Evolutionary conservation across 2,797 vertebrate species (phyloP), one percentile per base, ranked within the genome.

Genomic region (Cuculus canorus): DNA sequence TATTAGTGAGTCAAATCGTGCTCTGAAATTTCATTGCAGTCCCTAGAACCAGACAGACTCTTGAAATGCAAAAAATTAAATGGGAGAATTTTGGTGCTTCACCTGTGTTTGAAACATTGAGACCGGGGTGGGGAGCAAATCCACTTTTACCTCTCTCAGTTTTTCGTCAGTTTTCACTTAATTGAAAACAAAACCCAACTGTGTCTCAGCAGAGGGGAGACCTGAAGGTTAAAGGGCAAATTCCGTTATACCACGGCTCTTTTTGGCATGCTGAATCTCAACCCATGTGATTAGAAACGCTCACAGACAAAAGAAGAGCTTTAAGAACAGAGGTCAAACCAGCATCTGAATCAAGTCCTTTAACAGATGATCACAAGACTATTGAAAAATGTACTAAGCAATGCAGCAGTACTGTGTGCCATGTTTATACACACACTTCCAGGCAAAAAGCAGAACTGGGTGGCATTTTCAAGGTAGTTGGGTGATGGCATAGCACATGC

Each of bases 171-270:
- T 87, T 93, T 96, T 89, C 93, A 69, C 92, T 94, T 93, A 96
- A 95, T 95, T 90, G 95, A 96, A 96, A 97, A 97, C 95, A 96
- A 95, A 96, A 97, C 56, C 92, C 87, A 90, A 97, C 95, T 96
- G 96, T 96, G 94, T 97, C 96, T 96, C 96, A 96, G 96, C 95
- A 94, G 95, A 97, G 92, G 90, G 91, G 94, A 95, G 92, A 96
- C 79, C 93, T 92, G 93, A 75, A 93, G 95, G 96, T 97, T 94
- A 96, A 96, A 97, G 95, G 93, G 94, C 94, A 95, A 92, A 96
- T 97, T 95, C 95, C 95, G 22, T 93, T 95, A 88, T 94, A 94
- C 86, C 95, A 75, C 9, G 0, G 88, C 89, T 91, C 95, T 91
- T 97, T 96, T 94, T 96, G 90, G 93, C 93, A 87, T 90, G 89